A percentile compares a stretch with the other conserved stretches of the same genome.
phyloP scores from a whole-genome alignment of 2,797 vertebrate species.

The Sebastes goodei region DNA sequence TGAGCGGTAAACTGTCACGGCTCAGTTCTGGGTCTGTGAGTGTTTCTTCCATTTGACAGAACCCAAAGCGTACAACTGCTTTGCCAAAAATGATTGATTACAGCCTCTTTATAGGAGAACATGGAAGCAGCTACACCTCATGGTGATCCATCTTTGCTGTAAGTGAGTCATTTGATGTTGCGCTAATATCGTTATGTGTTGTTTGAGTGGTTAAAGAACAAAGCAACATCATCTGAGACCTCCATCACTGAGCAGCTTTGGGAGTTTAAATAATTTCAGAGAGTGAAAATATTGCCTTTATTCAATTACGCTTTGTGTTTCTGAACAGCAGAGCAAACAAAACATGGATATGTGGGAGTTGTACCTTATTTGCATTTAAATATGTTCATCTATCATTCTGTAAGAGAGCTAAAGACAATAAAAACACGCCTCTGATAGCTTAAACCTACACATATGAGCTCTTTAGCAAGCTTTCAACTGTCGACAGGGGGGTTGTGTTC shows the following conservation, averaged over 20 bases:
- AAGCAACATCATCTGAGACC: constrained; percentile 27
- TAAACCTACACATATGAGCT: constrained; percentile 14
- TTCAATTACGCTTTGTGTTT: constrained; percentile 37
- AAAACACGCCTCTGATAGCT: constrained; percentile 1
- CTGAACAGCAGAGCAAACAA: background rate
- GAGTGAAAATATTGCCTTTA: constrained; percentile 40
- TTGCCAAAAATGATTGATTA: constrained; percentile 44
- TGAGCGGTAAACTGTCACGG: constrained; percentile 38
- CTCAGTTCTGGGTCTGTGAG: background rate
- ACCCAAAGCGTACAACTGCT: background rate
- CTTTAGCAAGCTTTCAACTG: constrained; percentile 10
- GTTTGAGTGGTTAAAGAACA: constrained; percentile 35
- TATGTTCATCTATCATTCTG: constrained; percentile 59
- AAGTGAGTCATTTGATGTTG: constrained; percentile 32
- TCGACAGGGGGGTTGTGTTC: background rate
- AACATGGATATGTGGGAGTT: constrained; percentile 22
- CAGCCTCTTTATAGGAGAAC: constrained; percentile 13
- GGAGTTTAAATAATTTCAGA: constrained; percentile 12
- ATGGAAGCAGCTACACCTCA: background rate
- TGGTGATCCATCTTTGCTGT: constrained; percentile 46
- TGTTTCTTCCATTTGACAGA: constrained; percentile 28
- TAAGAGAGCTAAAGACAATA: constrained; percentile 26
- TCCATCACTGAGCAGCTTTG: constrained; percentile 17
- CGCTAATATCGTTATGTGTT: constrained; percentile 35
- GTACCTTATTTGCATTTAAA: constrained; percentile 71